Base-by-base conservation (phyloP, 2,888 invertebrate genomes). In the Eupithecia tripunctaria region DNA sequence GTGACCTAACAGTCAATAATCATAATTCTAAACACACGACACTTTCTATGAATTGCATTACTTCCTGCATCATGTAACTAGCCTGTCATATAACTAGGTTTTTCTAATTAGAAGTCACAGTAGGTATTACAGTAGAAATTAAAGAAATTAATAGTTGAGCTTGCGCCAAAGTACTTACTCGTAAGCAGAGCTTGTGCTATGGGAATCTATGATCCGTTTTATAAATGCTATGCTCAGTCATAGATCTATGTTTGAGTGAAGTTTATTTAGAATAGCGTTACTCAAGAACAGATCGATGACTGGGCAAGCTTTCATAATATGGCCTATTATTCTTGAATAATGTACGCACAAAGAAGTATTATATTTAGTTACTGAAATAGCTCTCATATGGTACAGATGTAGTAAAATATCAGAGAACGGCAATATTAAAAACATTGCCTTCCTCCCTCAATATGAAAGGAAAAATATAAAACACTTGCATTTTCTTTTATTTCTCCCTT, bases 41-140 rank as follows among this genome's bases (percentile, higher is more conserved):
- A 62, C 74, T 74, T 74, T 74, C 74, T 36, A 65, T 15, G 5
- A 47, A 27, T 59, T 64, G 67, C 43, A 63, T 63, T 36, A 60
- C 63, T 36, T n/a, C 29, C n/a, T 36, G 63, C 27, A 29, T 15
- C 18, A 60, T 51, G 18, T 29, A 29, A 29, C 18, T 18, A 18
- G 1, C 29, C 60, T 29, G 27, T 29, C 60, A 60, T 60, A 60
- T 60, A 29, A 60, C 27, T 29, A 29, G 18, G 56, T 21, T 56
- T 56, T 56, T 25, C 21, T 25, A n/a, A 56, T 51, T 56, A 56
- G 12, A 12, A 25, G 25, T 14, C 12, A 56, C 21, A 10, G 21
- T 21, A 25, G 38, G 38, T 38, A 38, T 25, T 56, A 21, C 21
- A 25, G 12, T 51, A 1, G 21, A 25, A 51, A 21, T 10, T 25